Evolutionary conservation across 1,140 invertebrate species (phyloP), one percentile per base, ranked within the genome.

Genomic region (Brachionus koreanus): DNA sequence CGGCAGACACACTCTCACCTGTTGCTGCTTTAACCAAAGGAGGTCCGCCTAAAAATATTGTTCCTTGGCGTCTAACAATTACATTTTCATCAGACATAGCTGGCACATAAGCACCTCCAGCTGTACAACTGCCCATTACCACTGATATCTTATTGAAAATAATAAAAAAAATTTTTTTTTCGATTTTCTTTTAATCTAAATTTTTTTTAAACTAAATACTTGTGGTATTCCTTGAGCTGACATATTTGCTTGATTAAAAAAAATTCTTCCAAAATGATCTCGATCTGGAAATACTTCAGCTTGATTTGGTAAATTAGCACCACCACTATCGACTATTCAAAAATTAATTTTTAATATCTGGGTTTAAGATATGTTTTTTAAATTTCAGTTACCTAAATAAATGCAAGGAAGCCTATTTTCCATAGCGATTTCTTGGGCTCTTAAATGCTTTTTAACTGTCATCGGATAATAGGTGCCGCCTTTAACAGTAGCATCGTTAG

Each of bases 71-170:
- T 85, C 92, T 92, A 3, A 99, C 95, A 84, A 99, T 99, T 49
- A 99, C 91, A 86, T 93, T 95, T 89, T 99, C 96, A 88, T 99
- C 97, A 2, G 96, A 93, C 97, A 99, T 98, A 37, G 96, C 93
- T 9, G 97, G 96, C 4, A 98, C 93, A 86, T 99, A 99, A 10
- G 97, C 97, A 25, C 97, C 97, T 39, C 97, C 97, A 74, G 97
- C 97, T 0, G 98, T 99, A 88, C 98, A 99, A 83, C 94, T 97
- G n/a, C 97, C 97, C 91, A 99, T 91, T 1, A 99, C 96, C 0
- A 98, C 94, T 2, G 97, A 95, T 84, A 98, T 93, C 91, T 93
- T 85, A 72, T 7, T 29, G 9, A 16, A 84, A 83, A 83, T 67
- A 67, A 61, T 83, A n/a, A 63, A 84, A 79, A 33, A 77, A 13